A percentile compares a stretch with the other conserved stretches of the same genome.
Conservation (phyloP, 2,797 vertebrate species). For the Florisuga fusca region DNA sequence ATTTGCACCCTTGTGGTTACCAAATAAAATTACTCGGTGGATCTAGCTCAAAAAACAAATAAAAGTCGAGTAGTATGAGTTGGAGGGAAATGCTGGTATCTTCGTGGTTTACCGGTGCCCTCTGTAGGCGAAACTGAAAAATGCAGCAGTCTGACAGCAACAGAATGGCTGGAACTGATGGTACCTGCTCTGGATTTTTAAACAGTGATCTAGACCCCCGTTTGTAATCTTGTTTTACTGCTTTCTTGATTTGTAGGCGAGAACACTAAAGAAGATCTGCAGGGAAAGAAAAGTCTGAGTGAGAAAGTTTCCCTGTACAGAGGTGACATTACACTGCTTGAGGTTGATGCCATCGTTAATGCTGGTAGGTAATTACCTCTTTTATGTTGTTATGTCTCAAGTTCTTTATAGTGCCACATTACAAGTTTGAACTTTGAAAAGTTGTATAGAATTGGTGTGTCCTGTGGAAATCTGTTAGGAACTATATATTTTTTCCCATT, state of each 20-base stretch:
- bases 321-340: conserved; percentile 95
- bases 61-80: neutral
- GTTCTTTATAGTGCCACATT: fast-evolving
- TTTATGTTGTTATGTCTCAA: neutral
- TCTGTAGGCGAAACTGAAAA: conserved; percentile 1
- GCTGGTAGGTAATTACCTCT: conserved; percentile 86
- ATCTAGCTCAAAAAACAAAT: neutral
- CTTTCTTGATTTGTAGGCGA: conserved; percentile 77
- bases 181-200: neutral
- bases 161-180: neutral
- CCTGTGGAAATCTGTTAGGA: neutral
- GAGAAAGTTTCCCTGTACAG: conserved; percentile 96
- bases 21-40: neutral
- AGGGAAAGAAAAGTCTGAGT: conserved; percentile 79
- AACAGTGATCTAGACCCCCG: fast-evolving
- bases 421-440: neutral
- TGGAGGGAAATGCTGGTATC: neutral
- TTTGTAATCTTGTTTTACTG: neutral
- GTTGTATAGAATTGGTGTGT: neutral
- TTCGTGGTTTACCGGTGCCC: neutral
- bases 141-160: neutral
- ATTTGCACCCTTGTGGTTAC: neutral
- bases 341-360: conserved; percentile 97
- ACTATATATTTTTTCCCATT: fast-evolving
- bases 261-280: conserved; percentile 81